Conservation (phyloP, 2,113 vertebrate species). For the Mustela lutreola region DNA sequence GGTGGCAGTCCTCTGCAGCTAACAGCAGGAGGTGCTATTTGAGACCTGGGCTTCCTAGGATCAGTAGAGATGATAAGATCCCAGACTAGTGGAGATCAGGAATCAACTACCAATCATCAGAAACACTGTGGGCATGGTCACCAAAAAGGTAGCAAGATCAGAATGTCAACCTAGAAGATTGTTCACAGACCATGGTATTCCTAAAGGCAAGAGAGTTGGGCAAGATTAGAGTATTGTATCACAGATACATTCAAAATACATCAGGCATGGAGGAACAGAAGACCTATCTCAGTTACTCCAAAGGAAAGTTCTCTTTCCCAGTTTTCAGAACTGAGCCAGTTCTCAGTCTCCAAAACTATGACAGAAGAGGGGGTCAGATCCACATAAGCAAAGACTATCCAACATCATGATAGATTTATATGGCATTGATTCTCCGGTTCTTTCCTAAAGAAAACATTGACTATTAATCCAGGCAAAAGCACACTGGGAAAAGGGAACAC, state of each 20-base stretch:
- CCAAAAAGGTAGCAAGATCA: background rate
- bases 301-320: background rate
- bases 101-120: background rate
- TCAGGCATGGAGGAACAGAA: background rate
- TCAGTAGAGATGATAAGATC: background rate
- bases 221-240: background rate
- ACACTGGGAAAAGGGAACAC: background rate
- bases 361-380: background rate
- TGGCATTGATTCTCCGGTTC: background rate
- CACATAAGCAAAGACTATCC: background rate
- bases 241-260: background rate
- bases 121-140: background rate
- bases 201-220: background rate
- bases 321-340: background rate
- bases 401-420: background rate
- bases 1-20: background rate
- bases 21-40: background rate
- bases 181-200: background rate
- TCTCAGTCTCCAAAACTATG: background rate
- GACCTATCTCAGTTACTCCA: background rate
- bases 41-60: background rate
- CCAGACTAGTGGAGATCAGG: background rate
- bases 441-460: background rate
- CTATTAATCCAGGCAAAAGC: background rate
- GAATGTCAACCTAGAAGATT: background rate